Percentiles rank a stretch among this genome's conserved stretches.
These are phyloP conservation scores for Protosalanx chinensis DNA, from an alignment of 2,797 vertebrate species.

Conservation along the genomic window DNA sequence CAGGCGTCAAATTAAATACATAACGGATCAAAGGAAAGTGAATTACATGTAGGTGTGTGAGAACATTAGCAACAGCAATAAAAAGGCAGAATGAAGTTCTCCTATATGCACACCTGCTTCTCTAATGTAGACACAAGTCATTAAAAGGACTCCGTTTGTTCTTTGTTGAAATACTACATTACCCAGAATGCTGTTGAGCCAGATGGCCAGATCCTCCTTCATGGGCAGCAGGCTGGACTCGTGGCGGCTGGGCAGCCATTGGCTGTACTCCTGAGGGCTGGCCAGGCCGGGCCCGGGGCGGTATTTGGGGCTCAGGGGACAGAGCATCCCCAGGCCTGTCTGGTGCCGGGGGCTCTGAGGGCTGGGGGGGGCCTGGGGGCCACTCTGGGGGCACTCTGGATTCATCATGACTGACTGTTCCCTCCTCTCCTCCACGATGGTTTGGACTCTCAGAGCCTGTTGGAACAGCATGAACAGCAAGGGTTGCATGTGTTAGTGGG, in stretches of 20 bases:
- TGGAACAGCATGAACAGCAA: neutral
- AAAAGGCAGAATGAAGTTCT: too few species aligned
- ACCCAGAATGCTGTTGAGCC: conserved; percentile 90
- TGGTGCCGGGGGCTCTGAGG: conserved; percentile 38
- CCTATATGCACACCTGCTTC: neutral
- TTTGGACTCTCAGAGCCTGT: neutral
- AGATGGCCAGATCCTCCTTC: conserved; percentile 93
- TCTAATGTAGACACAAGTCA: neutral
- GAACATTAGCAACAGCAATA: too few species aligned
- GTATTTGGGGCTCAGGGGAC: conserved; percentile 76
- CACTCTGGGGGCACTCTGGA: conserved; percentile 34
- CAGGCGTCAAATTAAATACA: neutral
- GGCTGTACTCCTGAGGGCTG: conserved; percentile 89
- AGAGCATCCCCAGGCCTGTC: conserved; percentile 74
- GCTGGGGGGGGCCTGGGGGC: conserved; percentile 30
- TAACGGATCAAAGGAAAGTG: too few species aligned
- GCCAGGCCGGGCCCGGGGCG: conserved; percentile 81
- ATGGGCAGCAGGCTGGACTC: conserved; percentile 91
- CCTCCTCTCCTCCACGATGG: neutral
- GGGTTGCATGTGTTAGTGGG: too few species aligned
- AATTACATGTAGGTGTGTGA: too few species aligned
- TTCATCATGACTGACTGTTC: conserved; percentile 45
- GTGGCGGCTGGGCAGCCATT: conserved; percentile 91
- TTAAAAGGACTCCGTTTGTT: neutral
- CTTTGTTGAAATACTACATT: conserved; percentile 52